phyloP scores from a whole-genome alignment of 2,888 invertebrate genomes.

The Leucania comma region DNA sequence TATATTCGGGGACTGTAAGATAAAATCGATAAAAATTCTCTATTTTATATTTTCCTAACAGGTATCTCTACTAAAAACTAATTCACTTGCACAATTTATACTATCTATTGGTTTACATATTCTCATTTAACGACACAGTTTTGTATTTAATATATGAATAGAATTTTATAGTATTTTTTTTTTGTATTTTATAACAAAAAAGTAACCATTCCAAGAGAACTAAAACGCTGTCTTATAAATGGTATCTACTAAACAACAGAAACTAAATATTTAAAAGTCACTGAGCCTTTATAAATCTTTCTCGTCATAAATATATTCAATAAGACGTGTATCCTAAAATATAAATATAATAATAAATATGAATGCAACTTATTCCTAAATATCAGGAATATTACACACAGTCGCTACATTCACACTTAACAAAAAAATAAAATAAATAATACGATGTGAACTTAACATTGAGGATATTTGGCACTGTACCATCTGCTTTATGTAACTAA shows the following conservation, averaged over 20 bases:
- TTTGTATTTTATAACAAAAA: slow-evolving; percentile 63
- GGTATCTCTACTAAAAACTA: slow-evolving; percentile 26
- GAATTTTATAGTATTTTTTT: slow-evolving; percentile 48
- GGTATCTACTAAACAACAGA: slow-evolving; percentile 76
- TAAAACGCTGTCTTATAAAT: slow-evolving; percentile 84
- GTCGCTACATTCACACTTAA: slow-evolving; percentile 90
- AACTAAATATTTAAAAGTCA: slow-evolving; percentile 80
- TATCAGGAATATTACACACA: slow-evolving; percentile 90
- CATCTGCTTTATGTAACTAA: slow-evolving; percentile 80
- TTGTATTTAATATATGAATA: slow-evolving; percentile 62
- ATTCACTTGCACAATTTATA: slow-evolving; percentile 32
- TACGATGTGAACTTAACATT: slow-evolving; percentile 86
- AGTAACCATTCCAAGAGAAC: slow-evolving; percentile 81
- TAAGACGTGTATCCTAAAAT: slow-evolving; percentile 84
- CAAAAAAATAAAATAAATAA: slow-evolving; percentile 83
- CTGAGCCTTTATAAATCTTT: slow-evolving; percentile 88
- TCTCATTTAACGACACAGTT: slow-evolving; percentile 8
- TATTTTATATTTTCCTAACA: slow-evolving; percentile 60
- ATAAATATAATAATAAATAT: slow-evolving; percentile 89
- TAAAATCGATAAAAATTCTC: slow-evolving; percentile 52
- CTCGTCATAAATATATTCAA: slow-evolving; percentile 83
- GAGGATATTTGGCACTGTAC: slow-evolving; percentile 91
- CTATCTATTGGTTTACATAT: slow-evolving; percentile 33
- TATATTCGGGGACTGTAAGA: slow-evolving; percentile 26
- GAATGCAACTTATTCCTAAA: slow-evolving; percentile 91